A percentile compares a stretch with the other conserved stretches of the same genome.
phyloP scores from a whole-genome alignment of 2,888 invertebrate genomes.

The Eupithecia subfuscata region DNA sequence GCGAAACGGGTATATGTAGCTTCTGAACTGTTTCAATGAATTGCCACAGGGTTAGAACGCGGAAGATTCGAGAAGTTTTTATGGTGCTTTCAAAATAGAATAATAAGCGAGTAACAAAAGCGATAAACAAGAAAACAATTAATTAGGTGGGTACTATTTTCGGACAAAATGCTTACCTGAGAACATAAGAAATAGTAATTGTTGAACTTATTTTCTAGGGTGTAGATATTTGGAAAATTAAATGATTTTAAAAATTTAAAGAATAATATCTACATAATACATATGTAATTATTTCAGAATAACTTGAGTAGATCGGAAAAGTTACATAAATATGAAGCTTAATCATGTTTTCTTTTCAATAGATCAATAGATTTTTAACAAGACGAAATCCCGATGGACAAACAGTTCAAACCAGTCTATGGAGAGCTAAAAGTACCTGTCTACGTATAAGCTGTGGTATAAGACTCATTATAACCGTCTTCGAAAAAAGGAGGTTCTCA shows the following conservation, averaged over 20 bases:
- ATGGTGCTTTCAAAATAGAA: constrained; percentile 9
- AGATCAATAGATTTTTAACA: not conserved
- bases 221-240: not conserved
- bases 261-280: no score
- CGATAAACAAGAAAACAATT: not conserved
- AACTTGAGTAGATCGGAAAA: not conserved
- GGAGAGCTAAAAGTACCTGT: no score
- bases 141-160: not conserved
- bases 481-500: no score
- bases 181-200: not conserved
- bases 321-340: not conserved
- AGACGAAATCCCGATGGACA: not conserved
- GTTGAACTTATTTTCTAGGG: not conserved
- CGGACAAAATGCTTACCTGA: not conserved
- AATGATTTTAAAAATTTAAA: not conserved
- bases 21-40: constrained; percentile 45
- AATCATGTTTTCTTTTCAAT: not conserved
- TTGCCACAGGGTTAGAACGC: constrained; percentile 37
- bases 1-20: constrained; percentile 49
- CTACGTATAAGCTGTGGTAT: no score
- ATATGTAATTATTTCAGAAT: not conserved
- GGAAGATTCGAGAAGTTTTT: constrained; percentile 18
- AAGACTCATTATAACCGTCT: no score
- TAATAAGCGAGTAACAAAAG: not conserved
- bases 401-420: not conserved